Percentiles rank a stretch among this genome's conserved stretches.
Conservation (phyloP, 2,113 vertebrate genomes). For the Hemibagrus wyckioides region DNA sequence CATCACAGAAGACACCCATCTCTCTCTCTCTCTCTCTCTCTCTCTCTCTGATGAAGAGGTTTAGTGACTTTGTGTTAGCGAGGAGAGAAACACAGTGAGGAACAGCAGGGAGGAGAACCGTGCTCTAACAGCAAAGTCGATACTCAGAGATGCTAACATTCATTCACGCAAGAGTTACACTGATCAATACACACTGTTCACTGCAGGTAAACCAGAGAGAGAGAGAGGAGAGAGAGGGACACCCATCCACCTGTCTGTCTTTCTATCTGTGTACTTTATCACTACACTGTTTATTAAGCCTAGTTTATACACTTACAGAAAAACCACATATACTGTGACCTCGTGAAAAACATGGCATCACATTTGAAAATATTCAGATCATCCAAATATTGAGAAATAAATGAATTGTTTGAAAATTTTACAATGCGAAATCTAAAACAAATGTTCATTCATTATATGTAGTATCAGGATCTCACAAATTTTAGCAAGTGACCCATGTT, state of each 20-base stretch:
- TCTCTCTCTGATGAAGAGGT: neutral
- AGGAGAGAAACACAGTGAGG: constrained; percentile 39
- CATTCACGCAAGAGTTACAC: constrained; percentile 69
- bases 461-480: neutral
- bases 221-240: constrained; percentile 14
- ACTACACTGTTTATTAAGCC: neutral
- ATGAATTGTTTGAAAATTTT: neutral
- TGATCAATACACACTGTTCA: constrained; percentile 71
- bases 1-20: neutral
- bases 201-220: constrained; percentile 12
- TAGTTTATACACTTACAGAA: neutral
- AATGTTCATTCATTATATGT: neutral
- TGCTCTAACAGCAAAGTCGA: constrained; percentile 64
- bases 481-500: neutral
- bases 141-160: constrained; percentile 58
- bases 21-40: neutral
- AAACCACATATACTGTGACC: neutral
- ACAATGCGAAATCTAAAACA: neutral
- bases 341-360: neutral
- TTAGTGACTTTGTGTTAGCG: constrained; percentile 35
- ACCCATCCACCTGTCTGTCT: neutral
- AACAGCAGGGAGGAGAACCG: constrained; percentile 44
- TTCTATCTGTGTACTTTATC: neutral
- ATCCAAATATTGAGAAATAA: neutral
- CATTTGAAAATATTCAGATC: neutral